These are phyloP conservation scores for Epizoanthus ramosus DNA, from an alignment of 92 coral and sea anemone genomes.

Conservation along the genomic window DNA sequence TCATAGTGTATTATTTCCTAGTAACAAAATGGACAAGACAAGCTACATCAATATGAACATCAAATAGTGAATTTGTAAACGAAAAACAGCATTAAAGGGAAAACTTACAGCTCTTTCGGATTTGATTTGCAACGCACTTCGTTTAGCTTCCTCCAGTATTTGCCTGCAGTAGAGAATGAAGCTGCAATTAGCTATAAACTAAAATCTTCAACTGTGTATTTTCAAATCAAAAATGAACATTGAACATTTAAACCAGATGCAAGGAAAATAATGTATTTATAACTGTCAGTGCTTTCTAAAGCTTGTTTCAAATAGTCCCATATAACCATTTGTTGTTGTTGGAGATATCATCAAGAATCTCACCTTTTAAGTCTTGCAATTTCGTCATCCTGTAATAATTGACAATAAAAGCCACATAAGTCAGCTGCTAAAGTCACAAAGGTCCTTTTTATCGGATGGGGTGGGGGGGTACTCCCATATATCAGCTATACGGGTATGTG, in stretches of 20 bases:
- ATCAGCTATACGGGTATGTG: no score
- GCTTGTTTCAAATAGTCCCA: no score
- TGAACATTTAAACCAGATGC: neutral
- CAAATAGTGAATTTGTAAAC: neutral
- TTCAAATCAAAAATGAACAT: neutral
- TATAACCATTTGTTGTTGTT: neutral
- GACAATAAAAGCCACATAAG: neutral
- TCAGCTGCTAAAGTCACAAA: neutral
- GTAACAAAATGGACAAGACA: neutral
- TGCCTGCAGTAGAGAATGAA: conserved; percentile 53
- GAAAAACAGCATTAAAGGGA: neutral
- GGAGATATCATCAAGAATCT: neutral
- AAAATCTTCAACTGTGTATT: neutral
- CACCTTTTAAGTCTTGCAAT: conserved; percentile 79
- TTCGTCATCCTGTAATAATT: conserved; percentile 77
- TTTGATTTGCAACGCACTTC: conserved; percentile 60
- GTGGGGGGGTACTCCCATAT: no score
- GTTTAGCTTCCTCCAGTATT: conserved; percentile 68
- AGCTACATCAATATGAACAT: neutral
- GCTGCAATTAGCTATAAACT: no score
- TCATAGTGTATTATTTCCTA: no score
- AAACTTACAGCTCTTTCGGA: conserved; percentile 76
- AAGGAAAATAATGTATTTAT: neutral
- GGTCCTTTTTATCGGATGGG: neutral
- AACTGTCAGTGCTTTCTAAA: neutral